Evolutionary conservation across 2,113 vertebrate genomes (phyloP).

Genomic region (Ornithorhynchus anatinus): DNA sequence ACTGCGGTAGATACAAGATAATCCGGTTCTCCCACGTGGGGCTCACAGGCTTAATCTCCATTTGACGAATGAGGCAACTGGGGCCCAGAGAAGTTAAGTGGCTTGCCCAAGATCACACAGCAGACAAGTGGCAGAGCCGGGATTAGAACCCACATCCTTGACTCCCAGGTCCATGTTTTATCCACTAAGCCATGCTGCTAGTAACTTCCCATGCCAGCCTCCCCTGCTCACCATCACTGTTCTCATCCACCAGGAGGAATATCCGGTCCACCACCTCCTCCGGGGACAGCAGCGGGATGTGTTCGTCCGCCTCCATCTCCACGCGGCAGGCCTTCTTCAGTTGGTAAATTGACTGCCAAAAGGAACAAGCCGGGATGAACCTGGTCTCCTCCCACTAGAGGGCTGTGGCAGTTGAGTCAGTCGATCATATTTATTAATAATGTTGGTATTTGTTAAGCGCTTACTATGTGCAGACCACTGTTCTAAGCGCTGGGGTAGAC

Average conservation of each 20-base stretch:
- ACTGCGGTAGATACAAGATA: too few species aligned
- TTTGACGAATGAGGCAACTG: background rate
- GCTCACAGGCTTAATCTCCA: too few species aligned
- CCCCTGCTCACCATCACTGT: conserved; percentile 89
- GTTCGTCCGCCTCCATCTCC: conserved; percentile 70
- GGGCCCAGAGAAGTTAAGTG: background rate
- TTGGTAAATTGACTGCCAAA: conserved; percentile 86
- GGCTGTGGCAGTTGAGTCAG: too few species aligned
- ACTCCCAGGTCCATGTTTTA: background rate
- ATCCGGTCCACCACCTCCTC: conserved; percentile 96
- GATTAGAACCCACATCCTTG: background rate
- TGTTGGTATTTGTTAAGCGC: too few species aligned
- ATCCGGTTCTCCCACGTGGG: too few species aligned
- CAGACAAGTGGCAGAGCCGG: background rate
- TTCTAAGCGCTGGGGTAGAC: too few species aligned
- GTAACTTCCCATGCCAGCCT: too few species aligned
- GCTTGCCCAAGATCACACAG: background rate
- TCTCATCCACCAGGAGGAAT: conserved; percentile 94
- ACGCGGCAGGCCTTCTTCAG: conserved; percentile 89
- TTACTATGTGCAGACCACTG: too few species aligned
- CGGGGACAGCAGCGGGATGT: conserved; percentile 80
- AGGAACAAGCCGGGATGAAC: background rate
- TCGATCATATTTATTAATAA: too few species aligned
- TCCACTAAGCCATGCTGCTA: too few species aligned
- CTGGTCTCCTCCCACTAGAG: too few species aligned